phyloP scores from a whole-genome alignment of 2,113 vertebrate species.

The Carlito syrichta region DNA sequence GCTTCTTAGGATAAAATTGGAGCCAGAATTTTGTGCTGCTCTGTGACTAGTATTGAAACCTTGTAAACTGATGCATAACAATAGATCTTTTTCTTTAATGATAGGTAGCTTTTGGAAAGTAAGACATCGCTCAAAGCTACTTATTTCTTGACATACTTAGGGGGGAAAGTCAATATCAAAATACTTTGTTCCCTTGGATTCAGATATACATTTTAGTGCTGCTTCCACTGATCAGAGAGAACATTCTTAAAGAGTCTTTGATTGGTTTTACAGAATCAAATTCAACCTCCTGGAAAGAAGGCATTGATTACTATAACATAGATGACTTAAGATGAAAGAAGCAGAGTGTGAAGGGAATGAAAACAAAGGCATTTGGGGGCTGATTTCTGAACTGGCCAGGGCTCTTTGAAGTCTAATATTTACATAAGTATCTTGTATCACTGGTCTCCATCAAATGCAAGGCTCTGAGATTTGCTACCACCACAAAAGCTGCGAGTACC shows the following conservation, averaged over 20 bases:
- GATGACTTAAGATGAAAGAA: slow-evolving; percentile 47
- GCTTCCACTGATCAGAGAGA: slow-evolving; percentile 47
- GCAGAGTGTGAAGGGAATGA: neutral
- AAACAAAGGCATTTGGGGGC: slow-evolving; percentile 24
- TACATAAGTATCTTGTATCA: neutral
- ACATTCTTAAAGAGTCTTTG: slow-evolving; percentile 51
- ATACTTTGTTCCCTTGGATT: slow-evolving; percentile 17
- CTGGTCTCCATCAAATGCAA: neutral
- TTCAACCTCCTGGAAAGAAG: slow-evolving; percentile 50
- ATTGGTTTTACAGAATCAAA: slow-evolving; percentile 61
- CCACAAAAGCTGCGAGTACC: neutral
- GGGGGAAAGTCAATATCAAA: slow-evolving; percentile 37
- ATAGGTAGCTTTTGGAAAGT: slow-evolving; percentile 15
- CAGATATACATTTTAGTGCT: slow-evolving; percentile 45
- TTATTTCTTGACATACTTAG: slow-evolving; percentile 30
- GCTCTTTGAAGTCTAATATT: slow-evolving; percentile 14
- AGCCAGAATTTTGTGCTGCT: neutral
- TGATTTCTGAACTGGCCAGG: neutral
- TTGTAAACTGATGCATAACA: slow-evolving; percentile 28
- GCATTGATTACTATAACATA: slow-evolving; percentile 50
- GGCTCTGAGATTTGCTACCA: neutral
- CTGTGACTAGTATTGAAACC: neutral
- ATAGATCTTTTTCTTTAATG: neutral
- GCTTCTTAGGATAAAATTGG: neutral
- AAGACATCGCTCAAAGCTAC: slow-evolving; percentile 16